Evolutionary conservation across 1,140 invertebrate genomes (phyloP).

Genomic region (Drosophila subpulchrella): DNA sequence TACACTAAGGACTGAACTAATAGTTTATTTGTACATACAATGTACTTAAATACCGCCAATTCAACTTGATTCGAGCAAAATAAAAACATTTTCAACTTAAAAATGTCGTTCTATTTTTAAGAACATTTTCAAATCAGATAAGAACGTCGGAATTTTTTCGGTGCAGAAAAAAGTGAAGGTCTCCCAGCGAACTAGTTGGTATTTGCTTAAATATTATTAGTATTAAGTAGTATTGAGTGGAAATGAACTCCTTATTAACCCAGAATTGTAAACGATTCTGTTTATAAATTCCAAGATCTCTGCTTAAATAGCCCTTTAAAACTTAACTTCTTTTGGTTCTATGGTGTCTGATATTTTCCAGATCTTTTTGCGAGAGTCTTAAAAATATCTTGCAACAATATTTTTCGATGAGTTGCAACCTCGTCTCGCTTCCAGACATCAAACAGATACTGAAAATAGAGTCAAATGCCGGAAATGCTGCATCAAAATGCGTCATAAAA

Average conservation of each 20-base stretch:
- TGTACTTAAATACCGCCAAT: too few species aligned
- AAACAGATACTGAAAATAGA: constrained; percentile 39
- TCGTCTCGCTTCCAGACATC: constrained; percentile 26
- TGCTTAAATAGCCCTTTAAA: not conserved
- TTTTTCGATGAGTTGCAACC: constrained; percentile 21
- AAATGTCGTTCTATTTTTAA: too few species aligned
- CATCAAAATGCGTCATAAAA: constrained; percentile 21
- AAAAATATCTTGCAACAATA: constrained; percentile 38
- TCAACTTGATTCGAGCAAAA: too few species aligned
- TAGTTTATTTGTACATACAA: too few species aligned
- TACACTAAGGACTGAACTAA: too few species aligned
- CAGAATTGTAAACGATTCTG: not conserved
- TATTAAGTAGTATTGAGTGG: too few species aligned
- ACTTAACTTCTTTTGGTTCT: not conserved
- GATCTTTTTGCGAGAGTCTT: not conserved
- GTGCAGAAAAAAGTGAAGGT: constrained; percentile 20
- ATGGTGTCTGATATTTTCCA: not conserved
- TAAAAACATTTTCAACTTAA: too few species aligned
- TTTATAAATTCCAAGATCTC: not conserved
- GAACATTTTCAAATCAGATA: too few species aligned
- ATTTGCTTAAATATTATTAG: not conserved
- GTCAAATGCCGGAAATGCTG: constrained; percentile 42
- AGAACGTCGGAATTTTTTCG: too few species aligned
- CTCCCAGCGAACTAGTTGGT: not conserved
- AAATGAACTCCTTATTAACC: not conserved